These are phyloP conservation scores for Entomobrya multifasciata DNA, from an alignment of 2,888 invertebrate genomes.

Conservation along the genomic window DNA sequence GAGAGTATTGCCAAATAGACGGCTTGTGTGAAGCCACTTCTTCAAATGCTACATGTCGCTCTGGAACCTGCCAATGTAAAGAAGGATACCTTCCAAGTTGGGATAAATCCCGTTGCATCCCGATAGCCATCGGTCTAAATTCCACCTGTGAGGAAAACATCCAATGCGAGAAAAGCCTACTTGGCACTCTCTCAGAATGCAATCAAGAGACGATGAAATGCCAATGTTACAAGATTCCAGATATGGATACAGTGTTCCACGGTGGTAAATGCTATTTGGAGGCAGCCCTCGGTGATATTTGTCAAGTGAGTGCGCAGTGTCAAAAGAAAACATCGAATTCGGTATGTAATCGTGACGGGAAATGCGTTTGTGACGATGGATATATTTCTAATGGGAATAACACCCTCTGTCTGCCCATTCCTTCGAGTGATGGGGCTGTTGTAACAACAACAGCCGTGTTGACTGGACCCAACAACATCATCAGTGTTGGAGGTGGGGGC, in stretches of 20 bases:
- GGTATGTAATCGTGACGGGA: slow-evolving; percentile 75
- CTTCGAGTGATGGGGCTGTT: slow-evolving; percentile 62
- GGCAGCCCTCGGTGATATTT: slow-evolving; percentile 77
- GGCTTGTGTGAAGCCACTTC: slow-evolving; percentile 77
- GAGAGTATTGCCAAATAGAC: slow-evolving; percentile 79
- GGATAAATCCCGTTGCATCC: slow-evolving; percentile 78
- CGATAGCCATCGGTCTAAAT: slow-evolving; percentile 77
- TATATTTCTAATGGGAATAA: slow-evolving; percentile 72
- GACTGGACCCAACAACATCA: not conserved
- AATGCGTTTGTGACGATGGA: slow-evolving; percentile 74
- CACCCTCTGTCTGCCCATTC: slow-evolving; percentile 71
- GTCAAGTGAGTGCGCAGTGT: slow-evolving; percentile 78
- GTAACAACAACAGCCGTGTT: slow-evolving; percentile 16
- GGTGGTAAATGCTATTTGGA: slow-evolving; percentile 77
- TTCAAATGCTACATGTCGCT: slow-evolving; percentile 75
- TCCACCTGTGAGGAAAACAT: slow-evolving; percentile 77
- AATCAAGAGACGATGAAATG: slow-evolving; percentile 77
- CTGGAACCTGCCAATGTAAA: slow-evolving; percentile 77
- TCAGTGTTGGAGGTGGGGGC: not conserved
- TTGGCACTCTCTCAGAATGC: slow-evolving; percentile 78
- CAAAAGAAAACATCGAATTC: slow-evolving; percentile 72
- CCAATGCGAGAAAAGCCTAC: slow-evolving; percentile 76
- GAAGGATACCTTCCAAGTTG: slow-evolving; percentile 75
- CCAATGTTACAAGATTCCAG: slow-evolving; percentile 77
- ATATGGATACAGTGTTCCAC: slow-evolving; percentile 77